A percentile compares a stretch with the other conserved stretches of the same genome.
Evolutionary conservation across 2,797 vertebrate genomes (phyloP).

Genomic region (Sebastes taczanowskii): DNA sequence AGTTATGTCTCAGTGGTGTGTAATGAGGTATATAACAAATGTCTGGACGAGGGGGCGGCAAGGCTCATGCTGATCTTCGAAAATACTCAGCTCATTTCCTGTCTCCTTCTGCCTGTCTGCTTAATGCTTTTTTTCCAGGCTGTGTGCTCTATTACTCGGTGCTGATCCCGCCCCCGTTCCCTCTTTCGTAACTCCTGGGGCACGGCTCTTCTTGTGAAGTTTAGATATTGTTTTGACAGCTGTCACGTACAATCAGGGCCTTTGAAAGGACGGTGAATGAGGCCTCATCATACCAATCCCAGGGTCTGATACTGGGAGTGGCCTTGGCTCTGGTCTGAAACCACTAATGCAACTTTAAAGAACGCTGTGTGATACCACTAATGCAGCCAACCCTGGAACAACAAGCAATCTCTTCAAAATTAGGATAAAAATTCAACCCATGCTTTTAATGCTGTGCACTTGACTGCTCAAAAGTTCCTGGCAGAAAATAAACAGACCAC

Average conservation of each 20-base stretch:
- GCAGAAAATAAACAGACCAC: neutral
- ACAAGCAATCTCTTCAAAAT: neutral
- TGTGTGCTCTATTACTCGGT: neutral
- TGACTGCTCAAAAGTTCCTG: conserved; percentile 14
- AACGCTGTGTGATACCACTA: neutral
- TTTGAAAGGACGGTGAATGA: neutral
- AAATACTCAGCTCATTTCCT: conserved; percentile 64
- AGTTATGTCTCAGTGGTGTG: conserved; percentile 35
- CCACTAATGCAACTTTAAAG: conserved; percentile 4
- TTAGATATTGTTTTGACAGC: conserved; percentile 37
- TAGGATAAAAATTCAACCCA: neutral
- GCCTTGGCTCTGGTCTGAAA: conserved; percentile 3
- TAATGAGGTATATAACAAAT: conserved; percentile 36
- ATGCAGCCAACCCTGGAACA: conserved; percentile 5
- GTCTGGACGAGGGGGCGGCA: conserved; percentile 49
- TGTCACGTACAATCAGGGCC: neutral
- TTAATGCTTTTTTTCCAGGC: conserved; percentile 49
- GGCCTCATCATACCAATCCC: neutral
- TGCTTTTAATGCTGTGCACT: neutral
- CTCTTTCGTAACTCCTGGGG: conserved; percentile 28
- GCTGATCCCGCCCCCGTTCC: conserved; percentile 6
- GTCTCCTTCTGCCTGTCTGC: conserved; percentile 44
- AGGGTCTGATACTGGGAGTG: conserved; percentile 6
- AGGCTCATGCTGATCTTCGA: conserved; percentile 5
- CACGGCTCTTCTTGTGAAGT: neutral